Percentiles rank a stretch among this genome's conserved stretches.
Conservation (phyloP, 2,113 vertebrate genomes). For the Lontra canadensis region DNA sequence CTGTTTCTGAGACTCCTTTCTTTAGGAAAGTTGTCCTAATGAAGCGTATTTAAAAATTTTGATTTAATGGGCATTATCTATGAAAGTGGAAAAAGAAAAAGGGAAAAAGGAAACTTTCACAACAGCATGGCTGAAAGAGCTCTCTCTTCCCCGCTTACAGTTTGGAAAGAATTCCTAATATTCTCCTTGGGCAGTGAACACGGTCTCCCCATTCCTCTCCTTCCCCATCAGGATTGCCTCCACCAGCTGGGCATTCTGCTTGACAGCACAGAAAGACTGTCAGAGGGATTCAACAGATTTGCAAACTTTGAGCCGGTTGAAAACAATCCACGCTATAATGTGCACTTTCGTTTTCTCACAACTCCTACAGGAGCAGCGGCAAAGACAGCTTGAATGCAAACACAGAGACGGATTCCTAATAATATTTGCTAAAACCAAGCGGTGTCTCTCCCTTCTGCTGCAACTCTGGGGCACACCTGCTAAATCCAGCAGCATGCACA, state of each 20-base stretch:
- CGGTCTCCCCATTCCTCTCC: not conserved
- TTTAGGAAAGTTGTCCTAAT: slow-evolving; percentile 33
- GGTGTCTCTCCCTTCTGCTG: not conserved
- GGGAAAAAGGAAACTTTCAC: slow-evolving; percentile 22
- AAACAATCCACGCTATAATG: slow-evolving; percentile 50
- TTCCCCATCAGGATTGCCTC: not conserved
- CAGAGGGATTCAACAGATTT: slow-evolving; percentile 62
- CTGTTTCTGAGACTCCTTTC: not conserved
- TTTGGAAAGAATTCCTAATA: not conserved
- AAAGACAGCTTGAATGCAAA: slow-evolving; percentile 67
- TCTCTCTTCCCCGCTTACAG: not conserved
- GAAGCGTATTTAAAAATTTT: not conserved
- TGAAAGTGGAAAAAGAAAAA: not conserved
- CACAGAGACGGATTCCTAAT: slow-evolving; percentile 8
- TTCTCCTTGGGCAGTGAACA: not conserved
- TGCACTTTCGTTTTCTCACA: slow-evolving; percentile 63
- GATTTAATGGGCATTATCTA: slow-evolving; percentile 34
- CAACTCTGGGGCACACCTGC: not conserved
- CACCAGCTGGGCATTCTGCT: slow-evolving; percentile 64
- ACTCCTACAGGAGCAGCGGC: not conserved
- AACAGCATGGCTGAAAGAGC: not conserved
- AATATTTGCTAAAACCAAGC: slow-evolving; percentile 46
- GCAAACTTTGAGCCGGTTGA: slow-evolving; percentile 47
- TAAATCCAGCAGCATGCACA: not conserved
- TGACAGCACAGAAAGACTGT: slow-evolving; percentile 70